Evolutionary conservation across 1,140 invertebrate genomes (phyloP).

Genomic region (Asbolus verrucosus): DNA sequence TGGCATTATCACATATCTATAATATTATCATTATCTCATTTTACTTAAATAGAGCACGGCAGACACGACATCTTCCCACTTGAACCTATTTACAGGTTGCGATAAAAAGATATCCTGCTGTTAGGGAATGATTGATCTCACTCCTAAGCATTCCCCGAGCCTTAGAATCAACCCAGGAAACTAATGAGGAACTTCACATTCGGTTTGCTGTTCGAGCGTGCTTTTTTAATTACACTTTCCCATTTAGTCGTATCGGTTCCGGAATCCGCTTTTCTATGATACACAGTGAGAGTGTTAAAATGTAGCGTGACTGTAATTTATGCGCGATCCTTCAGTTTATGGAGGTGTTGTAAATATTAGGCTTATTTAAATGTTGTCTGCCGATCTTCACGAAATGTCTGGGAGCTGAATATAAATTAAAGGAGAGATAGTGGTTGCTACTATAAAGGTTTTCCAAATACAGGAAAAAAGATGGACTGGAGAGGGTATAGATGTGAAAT

Average conservation of each 20-base stretch:
- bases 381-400: too few species aligned
- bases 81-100: conserved; percentile 16
- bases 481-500: too few species aligned
- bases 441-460: too few species aligned
- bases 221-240: conserved; percentile 34
- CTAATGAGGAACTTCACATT: conserved; percentile 32
- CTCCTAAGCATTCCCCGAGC: conserved; percentile 2
- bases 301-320: conserved; percentile 37
- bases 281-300: too few species aligned
- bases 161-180: conserved; percentile 7
- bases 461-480: too few species aligned
- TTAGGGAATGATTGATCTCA: conserved; percentile 33
- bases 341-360: conserved; percentile 11
- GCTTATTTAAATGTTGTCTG: not conserved
- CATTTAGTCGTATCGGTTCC: not conserved
- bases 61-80: conserved; percentile 34
- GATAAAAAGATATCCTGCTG: conserved; percentile 24
- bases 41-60: conserved; percentile 29
- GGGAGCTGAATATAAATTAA: too few species aligned
- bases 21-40: conserved; percentile 38
- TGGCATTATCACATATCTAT: conserved; percentile 25
- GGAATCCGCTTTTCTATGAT: not conserved
- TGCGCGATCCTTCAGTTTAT: conserved; percentile 13
- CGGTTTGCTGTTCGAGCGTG: conserved; percentile 4
- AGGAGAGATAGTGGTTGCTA: too few species aligned